Base-by-base conservation (phyloP, 2,797 vertebrate species). In the Leptoclinus maculatus region DNA sequence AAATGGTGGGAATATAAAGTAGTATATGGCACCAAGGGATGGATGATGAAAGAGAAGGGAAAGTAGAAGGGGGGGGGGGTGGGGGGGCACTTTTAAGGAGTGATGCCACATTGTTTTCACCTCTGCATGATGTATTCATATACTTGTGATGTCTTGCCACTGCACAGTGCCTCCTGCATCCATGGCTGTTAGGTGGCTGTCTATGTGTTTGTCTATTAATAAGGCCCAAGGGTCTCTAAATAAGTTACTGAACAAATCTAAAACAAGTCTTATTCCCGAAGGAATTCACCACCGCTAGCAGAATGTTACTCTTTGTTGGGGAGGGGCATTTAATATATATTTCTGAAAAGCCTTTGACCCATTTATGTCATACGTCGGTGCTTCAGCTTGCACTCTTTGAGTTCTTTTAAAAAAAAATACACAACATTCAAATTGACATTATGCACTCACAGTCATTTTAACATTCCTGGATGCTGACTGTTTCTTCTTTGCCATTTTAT, bases 121-220 rank as follows among this genome's bases (percentile, higher is more conserved):
- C 74, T 82, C 81, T 91, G 92, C 92, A 93, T 89, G 92, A 88
- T 89, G 73, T 86, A 45, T 87, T 86, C 75, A 76, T 84, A 70
- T 74, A 64, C 71, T 39, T 86, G 76, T 86, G 78, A 73, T 82
- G 84, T 90, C 69, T 86, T 87, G 78, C 73, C 84, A 73, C 72
- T 82, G 79, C 74, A 74, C 64, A 45, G 34, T 54, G 64, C 57
- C 17, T 60, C 67, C 53, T 79, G 67, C 32, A 69, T 80, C 66
- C 12, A 29, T 25, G n/a, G 66, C 54, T 47, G 70, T 49, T 16
- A 21, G 38, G 66, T 56, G 58, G 29, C 38, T 81, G 43, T 81
- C 17, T 78, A 67, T 71, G 49, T 73, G 25, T 72, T 66, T 75
- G 59, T 79, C 62, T 71, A 9, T 49, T 7, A 64, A 72, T 7